Evolutionary conservation across 2,888 invertebrate genomes (phyloP).

Genomic region (Hirtodrosophila confusa): DNA sequence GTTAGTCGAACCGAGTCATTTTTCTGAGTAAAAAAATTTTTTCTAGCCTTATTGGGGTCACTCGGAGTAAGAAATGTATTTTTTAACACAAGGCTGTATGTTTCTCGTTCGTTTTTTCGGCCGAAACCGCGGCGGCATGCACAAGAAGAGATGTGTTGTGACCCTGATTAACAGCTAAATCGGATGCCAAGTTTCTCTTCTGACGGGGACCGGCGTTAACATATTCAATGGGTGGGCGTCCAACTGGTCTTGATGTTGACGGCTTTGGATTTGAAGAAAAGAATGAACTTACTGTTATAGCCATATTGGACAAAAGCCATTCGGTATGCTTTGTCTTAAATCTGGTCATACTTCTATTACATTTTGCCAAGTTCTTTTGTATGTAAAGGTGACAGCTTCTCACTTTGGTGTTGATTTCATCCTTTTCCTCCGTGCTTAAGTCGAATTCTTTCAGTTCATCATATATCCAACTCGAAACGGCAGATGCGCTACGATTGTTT

Average conservation of each 20-base stretch:
- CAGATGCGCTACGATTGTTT: constrained; percentile 4
- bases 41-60: constrained; percentile 18
- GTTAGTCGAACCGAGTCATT: constrained; percentile 1
- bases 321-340: constrained; percentile 6
- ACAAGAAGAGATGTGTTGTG: constrained; percentile 14
- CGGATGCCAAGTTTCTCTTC: constrained; percentile 9
- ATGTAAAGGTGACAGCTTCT: no score
- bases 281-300: constrained; percentile 8
- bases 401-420: neutral
- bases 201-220: no score
- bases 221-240: no score
- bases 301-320: constrained; percentile 1
- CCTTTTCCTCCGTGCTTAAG: neutral
- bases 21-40: constrained; percentile 8
- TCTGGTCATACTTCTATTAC: neutral
- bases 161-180: constrained; percentile 7
- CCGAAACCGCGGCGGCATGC: constrained; percentile 2
- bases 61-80: neutral
- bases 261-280: neutral
- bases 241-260: no score
- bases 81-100: neutral
- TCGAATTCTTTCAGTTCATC: no score
- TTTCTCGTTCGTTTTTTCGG: constrained; percentile 4
- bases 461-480: neutral
- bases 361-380: neutral